Conservation (phyloP, 2,113 vertebrate species). For the Xenopus tropicalis region UCB_Xtro_10.0 CM004452.2:50310001-50310500, state of each 20-base stretch:
- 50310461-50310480: conserved; percentile 67
- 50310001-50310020: too few species aligned
- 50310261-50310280: neutral
- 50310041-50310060: too few species aligned
- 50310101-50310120: too few species aligned
- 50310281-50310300: too few species aligned
- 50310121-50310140: conserved; percentile 53
- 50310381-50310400: conserved; percentile 77
- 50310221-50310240: conserved; percentile 78
- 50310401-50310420: conserved; percentile 82
- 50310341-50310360: conserved; percentile 79
- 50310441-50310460: conserved; percentile 82
- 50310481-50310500: neutral
- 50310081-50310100: too few species aligned
- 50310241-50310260: conserved; percentile 72
- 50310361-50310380: conserved; percentile 70
- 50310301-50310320: conserved; percentile 9
- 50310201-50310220: conserved; percentile 74
- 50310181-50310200: conserved; percentile 74
- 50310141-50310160: conserved; percentile 80
- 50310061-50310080: too few species aligned
- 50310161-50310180: conserved; percentile 78
- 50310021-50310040: too few species aligned
- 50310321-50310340: conserved; percentile 35
- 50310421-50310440: conserved; percentile 89